These are phyloP conservation scores for Isaurus tuberculatus DNA, from an alignment of 92 coral and sea anemone species.

Conservation along the genomic window DNA sequence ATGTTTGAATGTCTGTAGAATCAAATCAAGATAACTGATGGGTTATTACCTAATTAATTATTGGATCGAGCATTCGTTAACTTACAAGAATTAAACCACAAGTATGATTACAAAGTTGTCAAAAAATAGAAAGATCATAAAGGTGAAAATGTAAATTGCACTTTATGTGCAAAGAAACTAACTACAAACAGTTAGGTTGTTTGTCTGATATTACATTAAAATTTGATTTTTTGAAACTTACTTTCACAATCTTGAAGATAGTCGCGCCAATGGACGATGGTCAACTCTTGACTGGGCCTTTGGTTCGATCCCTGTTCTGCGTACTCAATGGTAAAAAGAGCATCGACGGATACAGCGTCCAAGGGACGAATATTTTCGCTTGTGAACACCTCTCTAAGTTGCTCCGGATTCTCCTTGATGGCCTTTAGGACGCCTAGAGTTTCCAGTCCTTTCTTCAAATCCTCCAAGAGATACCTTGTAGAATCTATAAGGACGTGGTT, in stretches of 20 bases:
- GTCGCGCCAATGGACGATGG: constrained; percentile 69
- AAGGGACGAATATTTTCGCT: constrained; percentile 34
- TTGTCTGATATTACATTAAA: not conserved
- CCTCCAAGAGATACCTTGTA: constrained; percentile 55
- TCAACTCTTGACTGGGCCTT: constrained; percentile 55
- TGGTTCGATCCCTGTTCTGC: constrained; percentile 63
- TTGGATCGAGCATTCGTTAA: not conserved
- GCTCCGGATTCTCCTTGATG: constrained; percentile 42
- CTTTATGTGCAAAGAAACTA: not conserved
- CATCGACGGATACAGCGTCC: constrained; percentile 56
- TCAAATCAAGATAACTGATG: not conserved
- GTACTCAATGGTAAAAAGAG: constrained; percentile 26
- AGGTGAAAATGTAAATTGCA: not conserved
- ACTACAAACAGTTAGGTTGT: not conserved
- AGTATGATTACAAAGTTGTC: not conserved
- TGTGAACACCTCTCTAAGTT: constrained; percentile 52
- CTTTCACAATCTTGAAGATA: constrained; percentile 74
- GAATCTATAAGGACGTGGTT: constrained; percentile 54
- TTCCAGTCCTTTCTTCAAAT: constrained; percentile 54
- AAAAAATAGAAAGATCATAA: not conserved
- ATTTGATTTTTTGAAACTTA: not conserved
- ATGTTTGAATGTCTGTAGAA: not conserved
- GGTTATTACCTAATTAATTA: too few species aligned
- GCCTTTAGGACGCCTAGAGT: constrained; percentile 53
- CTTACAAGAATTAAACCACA: not conserved